Percentiles rank a stretch among this genome's conserved stretches.
These are phyloP conservation scores for Phymorhynchus buccinoides DNA, from an alignment of 1,140 invertebrate species.

Conservation along the genomic window DNA sequence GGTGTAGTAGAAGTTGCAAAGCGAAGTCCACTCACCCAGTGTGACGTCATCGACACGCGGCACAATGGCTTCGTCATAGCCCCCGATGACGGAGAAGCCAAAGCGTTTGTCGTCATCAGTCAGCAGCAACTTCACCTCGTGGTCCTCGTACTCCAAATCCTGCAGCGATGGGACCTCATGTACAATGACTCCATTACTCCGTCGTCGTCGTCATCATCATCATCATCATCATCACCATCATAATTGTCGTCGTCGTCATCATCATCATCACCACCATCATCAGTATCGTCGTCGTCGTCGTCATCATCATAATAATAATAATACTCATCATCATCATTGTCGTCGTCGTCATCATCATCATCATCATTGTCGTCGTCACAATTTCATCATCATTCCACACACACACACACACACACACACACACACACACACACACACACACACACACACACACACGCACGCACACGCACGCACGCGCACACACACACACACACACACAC, in stretches of 20 bases:
- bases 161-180: background rate
- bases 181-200: no score
- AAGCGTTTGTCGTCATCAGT: slow-evolving; percentile 72
- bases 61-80: slow-evolving; percentile 74
- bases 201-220: no score
- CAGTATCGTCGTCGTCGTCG: no score
- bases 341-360: no score
- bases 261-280: no score
- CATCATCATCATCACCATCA: no score
- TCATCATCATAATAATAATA: no score
- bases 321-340: no score
- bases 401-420: slow-evolving; percentile 8
- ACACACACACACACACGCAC: background rate
- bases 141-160: slow-evolving; percentile 41
- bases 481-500: background rate
- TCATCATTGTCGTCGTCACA: no score
- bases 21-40: slow-evolving; percentile 73
- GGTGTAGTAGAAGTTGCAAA: no score
- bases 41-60: slow-evolving; percentile 75
- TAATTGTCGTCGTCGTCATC: no score
- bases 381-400: background rate
- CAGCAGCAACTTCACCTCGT: slow-evolving; percentile 53
- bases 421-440: background rate
- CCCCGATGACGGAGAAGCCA: slow-evolving; percentile 76
- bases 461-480: background rate